Conservation (phyloP, 1,140 invertebrate species). For the Drosophila rhopaloa region DNA sequence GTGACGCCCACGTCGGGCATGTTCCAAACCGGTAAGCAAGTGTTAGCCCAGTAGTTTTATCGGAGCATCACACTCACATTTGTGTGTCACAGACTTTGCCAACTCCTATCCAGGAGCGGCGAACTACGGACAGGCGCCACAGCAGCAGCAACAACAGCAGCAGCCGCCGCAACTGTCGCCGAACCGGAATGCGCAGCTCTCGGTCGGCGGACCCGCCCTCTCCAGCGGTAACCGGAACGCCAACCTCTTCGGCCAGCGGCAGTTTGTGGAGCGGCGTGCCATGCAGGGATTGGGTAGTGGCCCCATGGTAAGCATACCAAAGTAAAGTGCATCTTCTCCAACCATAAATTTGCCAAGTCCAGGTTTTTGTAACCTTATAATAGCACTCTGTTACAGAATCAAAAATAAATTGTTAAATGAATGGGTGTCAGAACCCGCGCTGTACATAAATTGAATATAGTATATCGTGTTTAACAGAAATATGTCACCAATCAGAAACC, state of each 20-base stretch:
- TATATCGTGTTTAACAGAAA: too few relatives aligned
- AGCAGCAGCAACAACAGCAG: slow-evolving; percentile 86
- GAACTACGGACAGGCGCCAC: slow-evolving; percentile 85
- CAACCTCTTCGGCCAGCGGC: slow-evolving; percentile 90
- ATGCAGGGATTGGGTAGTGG: slow-evolving; percentile 86
- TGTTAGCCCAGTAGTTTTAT: too few relatives aligned
- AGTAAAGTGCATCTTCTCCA: neutral
- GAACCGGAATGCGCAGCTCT: slow-evolving; percentile 85
- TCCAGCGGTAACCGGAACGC: slow-evolving; percentile 86
- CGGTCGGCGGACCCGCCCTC: slow-evolving; percentile 85
- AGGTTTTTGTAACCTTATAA: neutral
- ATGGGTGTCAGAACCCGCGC: too few relatives aligned
- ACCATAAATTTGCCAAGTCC: neutral
- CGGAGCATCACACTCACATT: slow-evolving; percentile 6
- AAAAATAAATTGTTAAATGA: too few relatives aligned
- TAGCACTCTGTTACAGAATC: too few relatives aligned
- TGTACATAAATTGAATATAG: too few relatives aligned
- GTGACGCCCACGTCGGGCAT: slow-evolving; percentile 89
- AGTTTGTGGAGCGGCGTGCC: slow-evolving; percentile 90
- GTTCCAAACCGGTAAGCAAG: slow-evolving; percentile 86
- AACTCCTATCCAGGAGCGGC: slow-evolving; percentile 78
- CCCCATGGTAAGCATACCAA: slow-evolving; percentile 69
- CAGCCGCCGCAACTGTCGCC: slow-evolving; percentile 87
- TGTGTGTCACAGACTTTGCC: slow-evolving; percentile 49
- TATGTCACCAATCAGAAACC: too few relatives aligned